Base-by-base conservation (phyloP, 2,888 invertebrate species). In the Coleophora flavipennella region DNA sequence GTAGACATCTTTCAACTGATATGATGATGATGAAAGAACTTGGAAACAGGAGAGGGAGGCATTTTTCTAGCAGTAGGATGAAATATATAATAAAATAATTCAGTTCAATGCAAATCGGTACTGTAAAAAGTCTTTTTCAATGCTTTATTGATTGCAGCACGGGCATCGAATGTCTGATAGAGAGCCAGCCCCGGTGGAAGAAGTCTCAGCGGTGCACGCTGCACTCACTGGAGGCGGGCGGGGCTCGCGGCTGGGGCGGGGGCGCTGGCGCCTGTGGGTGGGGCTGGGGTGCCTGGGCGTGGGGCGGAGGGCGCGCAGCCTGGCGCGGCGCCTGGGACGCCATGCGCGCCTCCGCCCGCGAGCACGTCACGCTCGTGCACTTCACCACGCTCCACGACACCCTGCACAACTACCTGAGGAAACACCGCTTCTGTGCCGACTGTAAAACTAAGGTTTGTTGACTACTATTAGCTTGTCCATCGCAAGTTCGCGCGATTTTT, bases 351-450 rank as follows among this genome's bases (percentile, higher is more conserved):
- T 89, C 91, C 38, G 94, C 93, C 59, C 88, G 91, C 39, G 91
- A 92, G 58, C 95, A 96, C 73, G 91, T 96, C 51, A 92, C 95
- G 33, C 89, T 95, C 36, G 92, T 97, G 40, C 94, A 96, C 75
- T 92, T 93, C 50, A 91, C 91, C 61, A 92, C 91, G 50, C 84
- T 97, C 45, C 91, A 94, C 59, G 91, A 91, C 45, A 96, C 96
- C 11, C 86, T 97, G 31, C 95, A 96, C 62, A 93, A 91, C 52
- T 97, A 97, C 77, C 87, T 97, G 44, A 89, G 93, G 54, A 97
- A 97, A 81, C 96, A 97, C 71, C 90, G 95, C 83, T 97, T 97
- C 77, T 97, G 97, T 67, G 91, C 92, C 2, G 97, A 97, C 67
- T 97, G 97, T 68, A 92, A 95, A 55, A 93, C 95, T 49, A 97